phyloP scores from a whole-genome alignment of 2,888 invertebrate species.

The Hirtodrosophila alboralis region DNA sequence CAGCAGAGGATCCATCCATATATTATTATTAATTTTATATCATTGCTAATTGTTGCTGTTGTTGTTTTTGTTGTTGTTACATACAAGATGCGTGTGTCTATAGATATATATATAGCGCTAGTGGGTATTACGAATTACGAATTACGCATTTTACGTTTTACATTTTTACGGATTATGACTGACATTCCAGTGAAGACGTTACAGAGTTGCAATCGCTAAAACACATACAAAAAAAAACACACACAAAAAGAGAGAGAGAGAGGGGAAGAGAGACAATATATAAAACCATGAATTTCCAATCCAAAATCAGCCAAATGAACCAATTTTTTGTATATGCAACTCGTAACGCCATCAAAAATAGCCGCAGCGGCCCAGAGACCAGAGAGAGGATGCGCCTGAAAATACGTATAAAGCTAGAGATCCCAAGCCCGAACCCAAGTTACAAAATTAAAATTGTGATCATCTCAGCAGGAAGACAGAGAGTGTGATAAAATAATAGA shows the following conservation, averaged over 20 bases:
- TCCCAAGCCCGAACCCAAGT: constrained; percentile 73
- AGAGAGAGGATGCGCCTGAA: constrained; percentile 67
- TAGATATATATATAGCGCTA: constrained; percentile 37
- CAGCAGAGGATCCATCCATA: constrained; percentile 18
- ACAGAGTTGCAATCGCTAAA: constrained; percentile 37
- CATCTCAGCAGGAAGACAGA: constrained; percentile 9
- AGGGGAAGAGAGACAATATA: not conserved
- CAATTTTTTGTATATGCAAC: constrained; percentile 26
- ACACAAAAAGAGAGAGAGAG: constrained; percentile 4
- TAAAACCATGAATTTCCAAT: constrained; percentile 12
- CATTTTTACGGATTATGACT: constrained; percentile 31
- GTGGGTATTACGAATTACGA: constrained; percentile 37
- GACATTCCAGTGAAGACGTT: constrained; percentile 57
- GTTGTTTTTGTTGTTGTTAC: constrained; percentile 44
- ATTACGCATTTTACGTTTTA: constrained; percentile 31
- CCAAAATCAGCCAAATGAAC: constrained; percentile 15
- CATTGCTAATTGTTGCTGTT: constrained; percentile 32
- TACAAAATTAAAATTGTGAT: constrained; percentile 47
- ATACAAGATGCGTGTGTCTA: constrained; percentile 64
- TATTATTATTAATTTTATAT: not conserved
- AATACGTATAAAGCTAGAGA: constrained; percentile 69
- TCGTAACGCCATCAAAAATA: constrained; percentile 41
- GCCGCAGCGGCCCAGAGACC: constrained; percentile 38
- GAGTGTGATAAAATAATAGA: not conserved
- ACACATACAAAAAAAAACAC: constrained; percentile 5